Evolutionary conservation across 2,888 invertebrate species (phyloP), one percentile per base, ranked within the genome.

Genomic region (Rhopalosiphum nymphaeae): DNA sequence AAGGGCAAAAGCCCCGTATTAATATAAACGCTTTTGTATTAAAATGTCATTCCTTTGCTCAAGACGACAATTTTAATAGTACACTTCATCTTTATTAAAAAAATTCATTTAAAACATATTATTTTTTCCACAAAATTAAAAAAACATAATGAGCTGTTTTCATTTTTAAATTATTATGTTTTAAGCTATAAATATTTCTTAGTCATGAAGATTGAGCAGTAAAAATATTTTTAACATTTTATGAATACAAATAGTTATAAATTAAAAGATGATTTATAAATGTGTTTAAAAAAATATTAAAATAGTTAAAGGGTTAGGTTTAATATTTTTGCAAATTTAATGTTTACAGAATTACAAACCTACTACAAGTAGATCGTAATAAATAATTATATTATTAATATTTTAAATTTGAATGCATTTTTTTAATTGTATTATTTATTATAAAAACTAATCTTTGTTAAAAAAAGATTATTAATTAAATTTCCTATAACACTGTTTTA

Each of bases 1-100:
- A 78, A 36, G 36, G 26, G 2, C 42, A 9, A 78, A 78, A 78
- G 36, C 11, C 26, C 25, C 29, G 36, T 84, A 91, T 91, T 78
- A 42, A 78, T 91, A 26, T 42, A 42, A 53, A 91, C 42, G 29
- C 78, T 78, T 78, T 91, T 78, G 49, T 91, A 78, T 46, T 3
- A 91, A 49, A 67, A 36, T 78, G 78, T 42, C 91, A 42, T 67
- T 53, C 36, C 53, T 42, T 91, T 67, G 16, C 9, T 42, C 42
- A 36, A 91, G 91, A 91, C 49, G 25, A 25, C 42, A 36, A 36
- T 78, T 78, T 78, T 78, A 91, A 91, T 78, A 49, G 36, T 9
- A 53, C 78, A 36, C 42, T 91, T 91, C 26, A 29, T 42, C 53
- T 78, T 49, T 91, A 91, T 91, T 78, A 78, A 91, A 78, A 78